Evolutionary conservation across 1,140 invertebrate species (phyloP).

Genomic region (Drosophila grimshawi): DNA sequence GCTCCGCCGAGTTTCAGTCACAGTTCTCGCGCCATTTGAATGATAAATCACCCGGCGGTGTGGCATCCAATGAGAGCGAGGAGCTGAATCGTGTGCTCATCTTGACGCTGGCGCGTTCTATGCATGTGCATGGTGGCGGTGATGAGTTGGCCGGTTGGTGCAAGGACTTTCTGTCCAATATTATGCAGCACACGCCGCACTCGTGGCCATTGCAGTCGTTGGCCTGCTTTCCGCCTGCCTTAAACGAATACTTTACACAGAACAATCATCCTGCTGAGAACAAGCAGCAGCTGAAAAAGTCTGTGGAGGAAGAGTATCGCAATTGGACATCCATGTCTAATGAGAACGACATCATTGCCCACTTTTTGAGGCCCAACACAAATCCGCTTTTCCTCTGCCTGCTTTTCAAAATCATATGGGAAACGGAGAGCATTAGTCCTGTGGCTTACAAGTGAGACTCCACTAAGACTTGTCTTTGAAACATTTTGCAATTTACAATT

Average conservation of each 20-base stretch:
- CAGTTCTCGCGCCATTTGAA: conserved; percentile 94
- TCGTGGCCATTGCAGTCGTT: conserved; percentile 97
- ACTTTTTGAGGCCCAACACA: conserved; percentile 95
- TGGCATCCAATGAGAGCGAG: conserved; percentile 96
- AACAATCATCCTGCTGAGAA: conserved; percentile 94
- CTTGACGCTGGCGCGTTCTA: conserved; percentile 95
- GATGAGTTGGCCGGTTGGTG: conserved; percentile 91
- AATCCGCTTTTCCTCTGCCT: conserved; percentile 95
- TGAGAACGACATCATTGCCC: conserved; percentile 97
- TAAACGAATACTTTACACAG: conserved; percentile 93
- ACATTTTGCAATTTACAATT: not conserved
- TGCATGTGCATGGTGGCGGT: conserved; percentile 94
- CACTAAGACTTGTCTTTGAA: not conserved
- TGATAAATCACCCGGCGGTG: conserved; percentile 89
- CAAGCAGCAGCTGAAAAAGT: conserved; percentile 95
- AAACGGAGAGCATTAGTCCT: conserved; percentile 95
- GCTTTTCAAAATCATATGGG: conserved; percentile 98
- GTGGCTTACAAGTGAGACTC: conserved; percentile 95
- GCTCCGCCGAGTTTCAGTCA: conserved; percentile 95
- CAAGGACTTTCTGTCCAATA: conserved; percentile 94
- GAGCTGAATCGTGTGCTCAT: conserved; percentile 96
- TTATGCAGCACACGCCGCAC: conserved; percentile 97
- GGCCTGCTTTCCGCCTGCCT: conserved; percentile 94
- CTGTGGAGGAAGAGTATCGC: conserved; percentile 96
- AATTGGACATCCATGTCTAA: conserved; percentile 99